Base-by-base conservation (phyloP, 2,888 invertebrate species). In the Leptinotarsa juncta region DNA sequence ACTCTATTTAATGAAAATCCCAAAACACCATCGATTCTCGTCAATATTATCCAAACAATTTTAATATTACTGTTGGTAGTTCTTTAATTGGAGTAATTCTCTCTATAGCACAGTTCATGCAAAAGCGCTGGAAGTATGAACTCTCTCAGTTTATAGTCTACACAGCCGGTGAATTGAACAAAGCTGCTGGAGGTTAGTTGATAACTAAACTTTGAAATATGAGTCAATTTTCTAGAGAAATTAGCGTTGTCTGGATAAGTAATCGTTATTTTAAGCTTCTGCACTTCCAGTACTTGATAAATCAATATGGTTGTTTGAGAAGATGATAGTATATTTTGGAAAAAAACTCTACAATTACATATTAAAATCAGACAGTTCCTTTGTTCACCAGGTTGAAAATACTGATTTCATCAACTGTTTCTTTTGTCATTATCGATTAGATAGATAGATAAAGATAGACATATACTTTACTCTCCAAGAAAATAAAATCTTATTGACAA, bases 141-240 rank as follows among this genome's bases (percentile, higher is more conserved):
- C n/a, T 62, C 62, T 32, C 12, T 5, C 62, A 62, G 32, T 62
- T 62, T 62, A 62, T 62, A 4, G 18, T 7, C n/a, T 42, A 42
- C 26, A 14, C 16, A n/a, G 42, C 32, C 26, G 62, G 62, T 42
- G 42, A 62, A 62, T 62, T n/a, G 16, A 5, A 62, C n/a, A n/a
- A n/a, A 32, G 23, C 62, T 62, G n/a, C 32, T 10, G 18, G 62
- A 32, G 15, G n/a, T 42, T 32, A 62, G 42, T 62, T 32, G 7
- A 62, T 62, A 16, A 62, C 16, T n/a, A 12, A 62, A n/a, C n/a
- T 62, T 42, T n/a, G 42, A 5, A 62, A 32, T 32, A 62, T 62
- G 62, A n/a, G 62, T 42, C 62, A 32, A 62, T 57, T 20, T n/a
- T 20, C n/a, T 18, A 57, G 57, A 26, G n/a, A 32, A 62, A 26